Percentiles rank a stretch among this genome's conserved stretches.
Evolutionary conservation across 1,140 invertebrate genomes (phyloP).

Genomic region (Chrysopa pallens): DNA sequence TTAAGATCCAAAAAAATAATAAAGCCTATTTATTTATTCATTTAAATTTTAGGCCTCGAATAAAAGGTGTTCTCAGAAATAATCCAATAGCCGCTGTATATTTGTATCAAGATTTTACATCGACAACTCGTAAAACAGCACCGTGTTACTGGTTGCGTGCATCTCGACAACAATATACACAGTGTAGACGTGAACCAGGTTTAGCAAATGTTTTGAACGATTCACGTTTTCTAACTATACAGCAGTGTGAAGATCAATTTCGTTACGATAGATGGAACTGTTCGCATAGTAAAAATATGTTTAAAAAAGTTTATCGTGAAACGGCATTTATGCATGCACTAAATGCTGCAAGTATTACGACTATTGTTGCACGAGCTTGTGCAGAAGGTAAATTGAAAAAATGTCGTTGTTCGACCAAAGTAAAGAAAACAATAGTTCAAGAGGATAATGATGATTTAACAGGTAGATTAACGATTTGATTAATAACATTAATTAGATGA

Average conservation of each 20-base stretch:
- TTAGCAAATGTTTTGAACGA: constrained; percentile 26
- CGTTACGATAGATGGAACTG: constrained; percentile 41
- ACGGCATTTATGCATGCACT: constrained; percentile 64
- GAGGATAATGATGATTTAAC: constrained; percentile 13
- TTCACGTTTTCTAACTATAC: constrained; percentile 31
- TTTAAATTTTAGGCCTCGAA: background rate
- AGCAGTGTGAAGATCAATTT: constrained; percentile 34
- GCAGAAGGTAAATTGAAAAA: constrained; percentile 41
- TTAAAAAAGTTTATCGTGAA: constrained; percentile 46
- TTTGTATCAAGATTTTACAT: background rate
- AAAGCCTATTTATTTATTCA: no score
- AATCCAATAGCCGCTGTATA: background rate
- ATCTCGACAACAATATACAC: constrained; percentile 37
- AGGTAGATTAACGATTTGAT: no score
- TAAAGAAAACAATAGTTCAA: constrained; percentile 17
- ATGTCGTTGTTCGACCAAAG: constrained; percentile 40
- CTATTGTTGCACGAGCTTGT: constrained; percentile 55
- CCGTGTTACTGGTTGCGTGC: constrained; percentile 42
- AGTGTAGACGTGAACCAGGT: constrained; percentile 30
- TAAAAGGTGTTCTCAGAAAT: background rate
- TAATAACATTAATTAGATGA: no score
- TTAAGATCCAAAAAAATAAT: no score
- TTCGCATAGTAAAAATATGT: constrained; percentile 31
- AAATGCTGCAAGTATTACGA: constrained; percentile 50
- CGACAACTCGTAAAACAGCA: background rate